Evolutionary conservation across 2,797 vertebrate species (phyloP), one percentile per base, ranked within the genome.

Genomic region (Phoxinus dragarum): DNA sequence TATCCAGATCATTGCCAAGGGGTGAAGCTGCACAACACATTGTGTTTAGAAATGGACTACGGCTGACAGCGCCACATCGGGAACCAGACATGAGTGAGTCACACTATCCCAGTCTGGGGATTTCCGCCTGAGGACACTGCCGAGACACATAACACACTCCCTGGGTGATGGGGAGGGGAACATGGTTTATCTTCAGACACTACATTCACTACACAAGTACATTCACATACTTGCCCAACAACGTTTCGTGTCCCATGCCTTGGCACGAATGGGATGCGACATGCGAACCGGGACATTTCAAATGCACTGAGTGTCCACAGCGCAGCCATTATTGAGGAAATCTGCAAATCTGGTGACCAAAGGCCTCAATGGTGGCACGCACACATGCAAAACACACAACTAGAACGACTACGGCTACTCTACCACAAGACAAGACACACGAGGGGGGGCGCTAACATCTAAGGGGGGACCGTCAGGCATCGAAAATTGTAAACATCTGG

Each of bases 151-250:
- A n/a, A 84, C 72, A 87, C 36, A 85, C 34, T 84, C 61, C 59
- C 36, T 52, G 82, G 34, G 40, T 68, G 61, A 77, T 81, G 67
- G 67, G 80, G 80, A 81, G 17, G 31, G 27, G 47, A 31, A 36
- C 78, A 80, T 66, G 61, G 67, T 80, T 80, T 12, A 83, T 67
- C 81, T 75, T 61, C 31, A 64, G 54, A 64, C 77, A 80, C 86
- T 88, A 84, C 54, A 84, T 71, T 79, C 61, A 81, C 89, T 79
- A 83, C 76, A 69, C 68, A 21, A 80, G 66, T 66, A 77, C 82
- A 81, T 69, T 79, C 52, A 68, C 56, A 81, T 89, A 92, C 90
- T 85, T 89, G 87, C 90, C 88, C 90, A 89, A 85, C 86, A 92
- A 87, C n/a, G 73, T 85, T 86, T 88, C 86, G 81, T 87, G 87